A percentile compares a stretch with the other conserved stretches of the same genome.
phyloP scores from a whole-genome alignment of 2,888 invertebrate species.

The Cataglyphis rosenhaueri region DNA sequence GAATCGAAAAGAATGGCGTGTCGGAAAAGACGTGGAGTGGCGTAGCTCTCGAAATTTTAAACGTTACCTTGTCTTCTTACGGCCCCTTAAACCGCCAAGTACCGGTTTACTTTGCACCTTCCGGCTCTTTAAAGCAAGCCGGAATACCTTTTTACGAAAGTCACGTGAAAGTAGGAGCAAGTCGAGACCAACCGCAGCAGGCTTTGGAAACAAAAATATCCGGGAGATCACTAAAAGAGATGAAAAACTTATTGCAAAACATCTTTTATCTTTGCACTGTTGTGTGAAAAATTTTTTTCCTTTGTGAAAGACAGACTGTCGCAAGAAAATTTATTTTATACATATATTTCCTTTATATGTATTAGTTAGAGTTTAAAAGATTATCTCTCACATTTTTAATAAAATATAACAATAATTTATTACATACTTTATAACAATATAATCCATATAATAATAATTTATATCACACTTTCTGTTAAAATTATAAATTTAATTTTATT shows the following conservation, averaged over 20 bases:
- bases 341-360: background rate
- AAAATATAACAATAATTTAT: background rate
- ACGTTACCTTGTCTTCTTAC: conserved; percentile 67
- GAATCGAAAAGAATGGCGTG: conserved; percentile 49
- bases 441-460: background rate
- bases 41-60: conserved; percentile 68
- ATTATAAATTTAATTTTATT: background rate
- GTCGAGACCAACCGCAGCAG: conserved; percentile 36
- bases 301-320: background rate
- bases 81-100: conserved; percentile 68
- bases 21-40: conserved; percentile 44
- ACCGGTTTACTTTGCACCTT: conserved; percentile 68
- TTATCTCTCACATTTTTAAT: background rate
- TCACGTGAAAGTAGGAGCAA: conserved; percentile 53
- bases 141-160: conserved; percentile 57
- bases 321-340: conserved; percentile 1
- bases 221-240: conserved; percentile 34
- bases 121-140: conserved; percentile 60
- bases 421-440: background rate
- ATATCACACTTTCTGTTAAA: background rate
- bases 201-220: conserved; percentile 37
- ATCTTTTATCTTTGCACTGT: conserved; percentile 24
- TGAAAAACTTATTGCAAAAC: conserved; percentile 58
- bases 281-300: background rate
- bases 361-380: background rate